Percentiles rank a stretch among this genome's conserved stretches.
These are phyloP conservation scores for Poecile atricapillus DNA, from an alignment of 2,113 vertebrate genomes.

Conservation along the genomic window DNA sequence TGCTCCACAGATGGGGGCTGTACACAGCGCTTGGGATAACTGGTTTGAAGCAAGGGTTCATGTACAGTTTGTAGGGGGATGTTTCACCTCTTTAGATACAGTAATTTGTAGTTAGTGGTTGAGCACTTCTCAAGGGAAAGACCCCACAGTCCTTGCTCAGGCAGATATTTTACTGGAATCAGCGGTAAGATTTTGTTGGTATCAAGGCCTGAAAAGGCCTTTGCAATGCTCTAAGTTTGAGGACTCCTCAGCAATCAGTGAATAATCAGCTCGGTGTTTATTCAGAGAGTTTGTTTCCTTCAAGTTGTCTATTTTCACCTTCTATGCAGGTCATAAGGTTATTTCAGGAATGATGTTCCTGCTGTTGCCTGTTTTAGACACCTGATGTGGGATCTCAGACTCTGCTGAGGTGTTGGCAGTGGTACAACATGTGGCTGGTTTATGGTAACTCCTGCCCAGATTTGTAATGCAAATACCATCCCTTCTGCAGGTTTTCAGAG, in stretches of 20 bases:
- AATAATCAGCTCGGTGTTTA: background rate
- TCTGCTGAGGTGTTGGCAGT: background rate
- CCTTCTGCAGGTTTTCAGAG: background rate
- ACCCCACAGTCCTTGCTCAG: background rate
- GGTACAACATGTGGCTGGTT: background rate
- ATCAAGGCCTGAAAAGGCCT: background rate
- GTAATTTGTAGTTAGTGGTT: background rate
- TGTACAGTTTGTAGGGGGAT: rapidly evolving
- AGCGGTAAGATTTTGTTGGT: background rate
- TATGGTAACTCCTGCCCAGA: background rate
- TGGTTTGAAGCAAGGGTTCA: background rate
- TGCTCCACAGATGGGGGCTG: background rate
- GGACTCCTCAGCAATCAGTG: background rate
- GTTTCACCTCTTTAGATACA: rapidly evolving
- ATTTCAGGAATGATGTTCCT: background rate
- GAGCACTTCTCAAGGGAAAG: background rate
- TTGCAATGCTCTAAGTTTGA: background rate
- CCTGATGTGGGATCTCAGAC: background rate
- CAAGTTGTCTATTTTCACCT: background rate
- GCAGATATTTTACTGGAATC: background rate
- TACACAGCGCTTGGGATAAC: background rate
- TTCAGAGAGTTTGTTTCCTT: background rate
- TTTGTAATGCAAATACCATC: background rate
- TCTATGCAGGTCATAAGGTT: background rate
- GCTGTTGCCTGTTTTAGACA: background rate